Evolutionary conservation across 2,113 vertebrate genomes (phyloP).

Genomic region (Excalfactoria chinensis): DNA sequence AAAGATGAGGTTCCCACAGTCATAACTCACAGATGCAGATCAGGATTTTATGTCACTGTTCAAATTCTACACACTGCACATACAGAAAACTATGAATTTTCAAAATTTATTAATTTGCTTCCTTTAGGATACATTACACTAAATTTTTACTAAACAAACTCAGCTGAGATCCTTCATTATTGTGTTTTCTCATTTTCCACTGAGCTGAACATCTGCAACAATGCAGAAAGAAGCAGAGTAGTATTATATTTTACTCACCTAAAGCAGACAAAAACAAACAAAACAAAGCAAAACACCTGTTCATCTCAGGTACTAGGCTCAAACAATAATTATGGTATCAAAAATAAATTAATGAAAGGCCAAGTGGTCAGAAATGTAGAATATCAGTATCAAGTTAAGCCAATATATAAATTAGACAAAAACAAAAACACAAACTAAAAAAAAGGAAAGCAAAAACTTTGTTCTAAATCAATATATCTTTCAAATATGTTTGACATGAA

Average conservation of each 20-base stretch:
- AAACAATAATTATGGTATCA: background rate
- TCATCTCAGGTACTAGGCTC: background rate
- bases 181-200: background rate
- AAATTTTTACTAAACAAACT: background rate
- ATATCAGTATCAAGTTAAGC: background rate
- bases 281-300: no score
- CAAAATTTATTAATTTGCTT: background rate
- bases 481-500: background rate
- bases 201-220: background rate
- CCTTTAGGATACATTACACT: background rate
- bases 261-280: background rate
- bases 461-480: background rate
- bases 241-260: background rate
- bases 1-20: background rate
- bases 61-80: background rate
- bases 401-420: background rate
- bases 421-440: background rate
- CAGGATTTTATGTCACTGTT: background rate
- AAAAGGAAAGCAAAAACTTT: constrained; percentile 9
- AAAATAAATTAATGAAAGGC: background rate
- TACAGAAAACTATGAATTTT: background rate
- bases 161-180: background rate
- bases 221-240: background rate
- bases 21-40: background rate
- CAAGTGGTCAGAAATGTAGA: background rate